Conservation (phyloP, 2,113 vertebrate genomes). For the Microcebus griseorufus region DNA sequence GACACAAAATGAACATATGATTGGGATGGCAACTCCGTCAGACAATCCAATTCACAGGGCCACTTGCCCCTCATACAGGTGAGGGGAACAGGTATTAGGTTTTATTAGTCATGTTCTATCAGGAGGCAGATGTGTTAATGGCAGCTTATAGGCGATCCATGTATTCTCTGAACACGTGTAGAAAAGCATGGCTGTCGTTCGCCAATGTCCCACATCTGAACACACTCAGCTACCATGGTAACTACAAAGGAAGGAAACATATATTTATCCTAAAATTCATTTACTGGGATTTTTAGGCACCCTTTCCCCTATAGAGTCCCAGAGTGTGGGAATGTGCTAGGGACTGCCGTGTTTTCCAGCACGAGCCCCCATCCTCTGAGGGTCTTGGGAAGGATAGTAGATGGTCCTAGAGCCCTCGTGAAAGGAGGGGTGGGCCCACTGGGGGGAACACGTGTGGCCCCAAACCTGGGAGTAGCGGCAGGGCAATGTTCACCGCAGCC, state of each 20-base stretch:
- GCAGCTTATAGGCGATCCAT: background rate
- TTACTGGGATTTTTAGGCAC: background rate
- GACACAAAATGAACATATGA: slow-evolving; percentile 47
- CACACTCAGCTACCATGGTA: background rate
- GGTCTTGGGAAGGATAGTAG: background rate
- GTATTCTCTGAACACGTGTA: background rate
- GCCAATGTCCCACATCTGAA: background rate
- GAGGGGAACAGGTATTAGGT: background rate
- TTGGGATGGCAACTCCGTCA: background rate
- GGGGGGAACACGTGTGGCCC: background rate
- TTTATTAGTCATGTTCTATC: background rate
- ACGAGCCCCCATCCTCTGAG: background rate
- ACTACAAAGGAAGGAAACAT: background rate
- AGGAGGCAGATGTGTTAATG: background rate
- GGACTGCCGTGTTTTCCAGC: background rate
- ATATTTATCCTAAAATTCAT: background rate
- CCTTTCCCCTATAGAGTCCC: background rate
- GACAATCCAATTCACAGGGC: background rate
- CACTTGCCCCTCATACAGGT: background rate
- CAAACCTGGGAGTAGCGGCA: background rate
- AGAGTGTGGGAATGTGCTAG: background rate
- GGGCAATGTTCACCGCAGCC: background rate
- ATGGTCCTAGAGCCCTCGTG: background rate
- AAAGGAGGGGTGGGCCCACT: background rate
- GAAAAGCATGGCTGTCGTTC: background rate